Evolutionary conservation across 2,888 invertebrate genomes (phyloP).

Genomic region (Drosophila macrospina): DNA sequence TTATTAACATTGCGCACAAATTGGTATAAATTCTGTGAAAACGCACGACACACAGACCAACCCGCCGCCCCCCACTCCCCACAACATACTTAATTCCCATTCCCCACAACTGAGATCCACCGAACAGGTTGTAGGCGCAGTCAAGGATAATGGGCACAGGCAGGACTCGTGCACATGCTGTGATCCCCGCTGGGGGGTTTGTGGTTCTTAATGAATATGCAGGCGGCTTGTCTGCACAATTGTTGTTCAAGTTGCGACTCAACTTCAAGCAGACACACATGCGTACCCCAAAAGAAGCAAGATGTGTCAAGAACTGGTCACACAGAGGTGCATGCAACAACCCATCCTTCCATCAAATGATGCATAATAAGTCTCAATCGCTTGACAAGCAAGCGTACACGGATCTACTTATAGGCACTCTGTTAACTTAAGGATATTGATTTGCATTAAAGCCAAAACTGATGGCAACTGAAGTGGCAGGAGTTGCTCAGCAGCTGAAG

Average conservation of each 20-base stretch:
- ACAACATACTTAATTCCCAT: background rate
- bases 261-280: slow-evolving; percentile 47
- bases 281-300: slow-evolving; percentile 20
- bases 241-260: slow-evolving; percentile 29
- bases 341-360: slow-evolving; percentile 12
- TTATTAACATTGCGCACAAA: slow-evolving; percentile 77
- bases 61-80: background rate
- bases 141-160: slow-evolving; percentile 49
- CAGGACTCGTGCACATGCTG: slow-evolving; percentile 35
- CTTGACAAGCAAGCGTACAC: slow-evolving; percentile 4
- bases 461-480: background rate
- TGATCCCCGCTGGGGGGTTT: slow-evolving; percentile 18
- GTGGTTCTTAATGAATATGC: slow-evolving; percentile 36
- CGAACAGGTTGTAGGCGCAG: slow-evolving; percentile 56
- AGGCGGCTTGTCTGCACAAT: slow-evolving; percentile 46
- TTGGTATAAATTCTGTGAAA: slow-evolving; percentile 78
- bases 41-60: slow-evolving; percentile 55
- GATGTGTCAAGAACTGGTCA: slow-evolving; percentile 46
- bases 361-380: slow-evolving; percentile 29
- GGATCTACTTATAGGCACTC: background rate
- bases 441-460: slow-evolving; percentile 7
- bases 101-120: slow-evolving; percentile 7
- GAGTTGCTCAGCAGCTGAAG: background rate
- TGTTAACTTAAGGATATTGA: slow-evolving; percentile 17
- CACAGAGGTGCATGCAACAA: slow-evolving; percentile 40